Percentiles rank a stretch among this genome's conserved stretches.
Conservation (phyloP, 2,797 vertebrate species). For the Fundulus diaphanus region DNA sequence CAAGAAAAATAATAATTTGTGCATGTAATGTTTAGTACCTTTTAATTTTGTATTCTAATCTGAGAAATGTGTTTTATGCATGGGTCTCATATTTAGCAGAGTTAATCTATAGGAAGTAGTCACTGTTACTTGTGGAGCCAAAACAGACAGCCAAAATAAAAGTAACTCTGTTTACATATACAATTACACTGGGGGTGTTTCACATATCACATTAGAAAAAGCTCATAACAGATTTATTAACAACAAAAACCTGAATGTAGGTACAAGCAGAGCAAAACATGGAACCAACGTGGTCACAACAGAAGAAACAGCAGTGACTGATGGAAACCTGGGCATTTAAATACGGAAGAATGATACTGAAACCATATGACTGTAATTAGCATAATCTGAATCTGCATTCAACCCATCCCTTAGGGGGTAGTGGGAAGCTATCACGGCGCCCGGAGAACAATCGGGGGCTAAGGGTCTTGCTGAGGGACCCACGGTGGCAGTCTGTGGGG, state of each 20-base stretch:
- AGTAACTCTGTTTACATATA: background rate
- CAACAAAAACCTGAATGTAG: background rate
- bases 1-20: conserved; percentile 98
- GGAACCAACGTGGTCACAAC: too few species aligned
- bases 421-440: too few species aligned
- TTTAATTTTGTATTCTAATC: conserved; percentile 99
- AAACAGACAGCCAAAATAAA: background rate
- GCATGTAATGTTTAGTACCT: conserved; percentile 96
- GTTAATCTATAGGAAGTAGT: background rate
- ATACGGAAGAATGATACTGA: background rate
- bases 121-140: background rate
- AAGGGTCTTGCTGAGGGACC: too few species aligned
- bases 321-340: background rate
- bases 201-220: background rate
- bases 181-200: background rate
- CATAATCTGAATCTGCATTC: background rate
- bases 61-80: conserved; percentile 85
- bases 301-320: background rate
- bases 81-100: conserved; percentile 16
- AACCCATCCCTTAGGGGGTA: too few species aligned
- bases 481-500: too few species aligned
- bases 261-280: background rate
- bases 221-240: background rate
- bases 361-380: background rate
- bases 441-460: too few species aligned